Evolutionary conservation across 2,888 invertebrate species (phyloP).

Genomic region (Erebia ligea): DNA sequence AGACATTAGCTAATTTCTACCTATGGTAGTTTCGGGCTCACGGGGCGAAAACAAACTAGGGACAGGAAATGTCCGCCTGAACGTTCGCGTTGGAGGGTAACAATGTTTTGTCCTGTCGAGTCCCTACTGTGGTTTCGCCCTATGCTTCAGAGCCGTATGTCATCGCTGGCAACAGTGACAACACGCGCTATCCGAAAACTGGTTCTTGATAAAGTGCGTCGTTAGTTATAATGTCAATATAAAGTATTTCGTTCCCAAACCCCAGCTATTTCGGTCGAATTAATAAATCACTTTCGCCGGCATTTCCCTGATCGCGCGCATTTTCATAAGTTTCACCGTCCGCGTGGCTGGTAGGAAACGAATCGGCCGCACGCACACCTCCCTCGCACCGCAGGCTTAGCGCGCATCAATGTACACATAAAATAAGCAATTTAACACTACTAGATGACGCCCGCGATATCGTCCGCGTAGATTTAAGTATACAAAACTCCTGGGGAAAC

Average conservation of each 20-base stretch:
- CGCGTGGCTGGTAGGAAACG: constrained; percentile 56
- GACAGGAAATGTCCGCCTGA: too few species aligned
- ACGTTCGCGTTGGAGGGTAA: too few species aligned
- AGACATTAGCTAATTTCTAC: too few species aligned
- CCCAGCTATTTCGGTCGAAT: constrained; percentile 59
- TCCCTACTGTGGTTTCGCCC: too few species aligned
- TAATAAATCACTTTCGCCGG: constrained; percentile 77
- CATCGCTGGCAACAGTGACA: not conserved
- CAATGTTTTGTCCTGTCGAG: too few species aligned
- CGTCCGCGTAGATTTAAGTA: too few species aligned
- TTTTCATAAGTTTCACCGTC: constrained; percentile 77
- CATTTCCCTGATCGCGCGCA: constrained; percentile 71
- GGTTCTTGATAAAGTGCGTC: not conserved
- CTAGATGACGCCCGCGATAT: too few species aligned
- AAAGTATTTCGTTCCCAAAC: constrained; percentile 8
- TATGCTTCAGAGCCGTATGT: not conserved
- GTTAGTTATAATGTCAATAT: not conserved
- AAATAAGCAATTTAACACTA: too few species aligned
- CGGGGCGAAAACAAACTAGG: too few species aligned
- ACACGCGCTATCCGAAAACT: not conserved
- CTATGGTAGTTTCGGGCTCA: too few species aligned
- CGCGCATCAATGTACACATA: not conserved
- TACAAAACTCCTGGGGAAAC: too few species aligned
- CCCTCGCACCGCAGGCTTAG: constrained; percentile 8
- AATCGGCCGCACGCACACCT: constrained; percentile 57